phyloP scores from a whole-genome alignment of 2,113 vertebrate genomes.

The Cyanoliseus patagonus region DNA sequence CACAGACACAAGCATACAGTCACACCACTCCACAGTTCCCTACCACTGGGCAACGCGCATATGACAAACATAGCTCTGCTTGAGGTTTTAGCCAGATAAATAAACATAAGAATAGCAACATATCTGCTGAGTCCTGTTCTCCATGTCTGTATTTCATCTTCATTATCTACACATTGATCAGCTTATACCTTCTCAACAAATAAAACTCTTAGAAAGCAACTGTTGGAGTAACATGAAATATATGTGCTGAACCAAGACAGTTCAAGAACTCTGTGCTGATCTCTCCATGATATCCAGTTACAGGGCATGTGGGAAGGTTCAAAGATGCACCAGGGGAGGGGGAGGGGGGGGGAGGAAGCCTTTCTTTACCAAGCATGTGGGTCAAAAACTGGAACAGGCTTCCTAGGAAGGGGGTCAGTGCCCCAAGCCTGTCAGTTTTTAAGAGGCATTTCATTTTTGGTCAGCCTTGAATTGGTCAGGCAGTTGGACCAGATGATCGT shows the following conservation, averaged over 20 bases:
- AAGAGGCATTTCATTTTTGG: not conserved
- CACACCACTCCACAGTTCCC: not conserved
- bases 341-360: not conserved
- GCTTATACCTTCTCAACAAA: not conserved
- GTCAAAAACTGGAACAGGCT: not conserved
- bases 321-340: not conserved
- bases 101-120: not conserved
- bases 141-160: not conserved
- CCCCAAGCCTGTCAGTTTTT: not conserved
- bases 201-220: not conserved
- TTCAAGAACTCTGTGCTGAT: not conserved
- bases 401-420: not conserved
- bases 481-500: not conserved
- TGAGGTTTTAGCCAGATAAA: not conserved
- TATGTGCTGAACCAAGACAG: not conserved
- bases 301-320: not conserved
- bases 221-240: not conserved
- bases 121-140: not conserved
- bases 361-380: not conserved
- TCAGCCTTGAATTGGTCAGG: not conserved
- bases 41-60: not conserved
- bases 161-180: not conserved
- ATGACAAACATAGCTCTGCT: not conserved
- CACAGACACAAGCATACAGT: not conserved
- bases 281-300: not conserved